phyloP scores from a whole-genome alignment of 2,888 invertebrate genomes.

The Papilio demoleus region DNA sequence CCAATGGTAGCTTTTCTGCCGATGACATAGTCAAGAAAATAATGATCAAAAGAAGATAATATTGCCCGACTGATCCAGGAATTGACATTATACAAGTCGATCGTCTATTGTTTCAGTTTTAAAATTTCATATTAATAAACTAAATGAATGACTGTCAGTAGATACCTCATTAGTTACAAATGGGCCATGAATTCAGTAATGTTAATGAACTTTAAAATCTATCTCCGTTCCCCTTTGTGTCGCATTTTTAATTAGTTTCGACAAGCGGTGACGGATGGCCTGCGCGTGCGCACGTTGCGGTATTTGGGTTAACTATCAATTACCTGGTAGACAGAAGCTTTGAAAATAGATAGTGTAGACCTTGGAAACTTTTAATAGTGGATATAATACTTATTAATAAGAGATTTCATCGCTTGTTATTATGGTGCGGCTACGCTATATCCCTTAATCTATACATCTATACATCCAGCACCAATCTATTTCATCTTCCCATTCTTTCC shows the following conservation, averaged over 20 bases:
- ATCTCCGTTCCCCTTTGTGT: constrained; percentile 13
- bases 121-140: background rate
- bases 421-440: no score
- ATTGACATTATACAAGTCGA: background rate
- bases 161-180: constrained; percentile 18
- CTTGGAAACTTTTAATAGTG: background rate
- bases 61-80: no score
- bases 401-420: no score
- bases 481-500: no score
- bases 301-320: constrained; percentile 22
- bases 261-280: constrained; percentile 35
- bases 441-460: no score
- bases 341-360: background rate
- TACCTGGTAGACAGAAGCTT: background rate
- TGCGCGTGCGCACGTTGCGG: background rate
- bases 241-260: constrained; percentile 36
- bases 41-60: no score
- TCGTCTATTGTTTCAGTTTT: background rate
- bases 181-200: constrained; percentile 25
- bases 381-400: background rate
- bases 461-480: no score
- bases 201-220: constrained; percentile 36
- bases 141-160: background rate
- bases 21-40: no score
- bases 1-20: no score